phyloP scores from a whole-genome alignment of 2,888 invertebrate species.

The Andrena hattorfiana region DNA sequence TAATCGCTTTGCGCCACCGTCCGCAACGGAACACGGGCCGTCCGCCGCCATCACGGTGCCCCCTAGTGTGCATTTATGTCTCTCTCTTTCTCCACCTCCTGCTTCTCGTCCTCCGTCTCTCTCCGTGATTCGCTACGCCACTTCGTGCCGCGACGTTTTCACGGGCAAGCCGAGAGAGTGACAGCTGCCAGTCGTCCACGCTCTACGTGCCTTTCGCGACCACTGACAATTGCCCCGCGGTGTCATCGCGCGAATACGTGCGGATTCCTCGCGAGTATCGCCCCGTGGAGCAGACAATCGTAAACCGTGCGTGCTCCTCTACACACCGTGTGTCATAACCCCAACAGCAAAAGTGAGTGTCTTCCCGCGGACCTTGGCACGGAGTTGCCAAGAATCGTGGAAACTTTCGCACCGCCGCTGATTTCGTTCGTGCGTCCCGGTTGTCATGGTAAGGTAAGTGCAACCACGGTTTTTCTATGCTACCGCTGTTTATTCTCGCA shows the following conservation, averaged over 20 bases:
- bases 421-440: slow-evolving; percentile 75
- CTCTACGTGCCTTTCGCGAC: slow-evolving; percentile 68
- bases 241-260: slow-evolving; percentile 61
- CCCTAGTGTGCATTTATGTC: slow-evolving; percentile 72
- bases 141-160: slow-evolving; percentile 76
- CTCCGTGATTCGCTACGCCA: slow-evolving; percentile 73
- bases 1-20: slow-evolving; percentile 85
- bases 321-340: slow-evolving; percentile 58
- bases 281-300: slow-evolving; percentile 17
- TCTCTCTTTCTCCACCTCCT: slow-evolving; percentile 57
- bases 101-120: slow-evolving; percentile 46
- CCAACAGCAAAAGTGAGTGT: slow-evolving; percentile 66
- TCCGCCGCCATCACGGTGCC: slow-evolving; percentile 77
- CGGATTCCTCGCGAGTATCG: slow-evolving; percentile 30
- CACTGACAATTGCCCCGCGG: slow-evolving; percentile 58
- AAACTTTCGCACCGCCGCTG: slow-evolving; percentile 48
- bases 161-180: slow-evolving; percentile 77
- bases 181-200: slow-evolving; percentile 77
- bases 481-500: slow-evolving; percentile 1
- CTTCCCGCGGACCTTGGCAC: slow-evolving; percentile 57
- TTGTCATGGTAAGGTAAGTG: slow-evolving; percentile 82
- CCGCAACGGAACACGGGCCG: slow-evolving; percentile 77
- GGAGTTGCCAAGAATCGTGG: slow-evolving; percentile 57
- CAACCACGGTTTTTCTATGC: slow-evolving; percentile 28
- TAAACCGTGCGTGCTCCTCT: slow-evolving; percentile 14